A percentile compares a stretch with the other conserved stretches of the same genome.
These are phyloP conservation scores for Trachelus iudaicus DNA, from an alignment of 2,888 invertebrate species.

Conservation along the genomic window DNA sequence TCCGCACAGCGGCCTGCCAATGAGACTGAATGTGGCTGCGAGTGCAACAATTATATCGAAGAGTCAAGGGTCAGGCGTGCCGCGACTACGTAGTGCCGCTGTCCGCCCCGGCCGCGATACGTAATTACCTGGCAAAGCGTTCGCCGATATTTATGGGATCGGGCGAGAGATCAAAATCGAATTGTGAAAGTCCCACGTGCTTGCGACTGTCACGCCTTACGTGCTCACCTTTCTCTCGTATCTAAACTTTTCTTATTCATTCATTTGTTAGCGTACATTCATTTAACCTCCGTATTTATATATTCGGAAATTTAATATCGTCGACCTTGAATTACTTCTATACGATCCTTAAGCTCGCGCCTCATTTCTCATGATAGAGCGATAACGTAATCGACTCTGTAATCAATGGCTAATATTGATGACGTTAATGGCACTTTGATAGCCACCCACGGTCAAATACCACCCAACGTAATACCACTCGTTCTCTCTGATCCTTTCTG, in stretches of 20 bases:
- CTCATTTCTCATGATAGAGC: not conserved
- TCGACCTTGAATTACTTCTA: not conserved
- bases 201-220: not conserved
- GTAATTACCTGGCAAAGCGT: conserved; percentile 46
- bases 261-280: not conserved
- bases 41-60: conserved; percentile 53
- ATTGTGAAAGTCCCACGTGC: conserved; percentile 26
- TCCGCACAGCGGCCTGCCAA: not conserved
- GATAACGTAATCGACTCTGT: not conserved
- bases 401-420: not conserved
- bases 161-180: conserved; percentile 51
- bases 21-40: conserved; percentile 9
- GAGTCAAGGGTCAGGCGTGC: conserved; percentile 54
- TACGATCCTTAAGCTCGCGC: not conserved
- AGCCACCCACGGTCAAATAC: not conserved
- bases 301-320: not conserved
- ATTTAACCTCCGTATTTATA: not conserved
- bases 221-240: not conserved
- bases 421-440: not conserved
- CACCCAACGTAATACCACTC: not conserved
- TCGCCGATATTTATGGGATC: conserved; percentile 52
- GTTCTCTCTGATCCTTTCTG: not conserved
- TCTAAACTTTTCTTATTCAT: not conserved
- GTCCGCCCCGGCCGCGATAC: conserved; percentile 44
- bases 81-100: conserved; percentile 43